phyloP scores from a whole-genome alignment of 2,888 invertebrate species.

The Hoplodrina blanda region DNA sequence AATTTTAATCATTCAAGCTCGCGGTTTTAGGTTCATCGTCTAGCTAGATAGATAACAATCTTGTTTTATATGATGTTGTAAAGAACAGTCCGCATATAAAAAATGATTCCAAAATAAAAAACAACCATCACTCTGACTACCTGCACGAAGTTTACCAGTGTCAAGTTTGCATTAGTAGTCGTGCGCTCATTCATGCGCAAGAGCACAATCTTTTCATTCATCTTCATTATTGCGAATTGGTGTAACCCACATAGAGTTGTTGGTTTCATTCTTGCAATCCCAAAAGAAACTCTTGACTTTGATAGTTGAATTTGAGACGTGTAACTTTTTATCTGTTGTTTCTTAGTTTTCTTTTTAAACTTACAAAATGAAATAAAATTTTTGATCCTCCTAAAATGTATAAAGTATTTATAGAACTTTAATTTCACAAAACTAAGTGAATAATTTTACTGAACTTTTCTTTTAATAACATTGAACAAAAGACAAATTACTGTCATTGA shows the following conservation, averaged over 20 bases:
- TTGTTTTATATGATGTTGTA: not conserved
- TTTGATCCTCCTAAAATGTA: slow-evolving; percentile 1
- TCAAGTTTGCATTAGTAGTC: slow-evolving; percentile 28
- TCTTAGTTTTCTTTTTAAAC: not conserved
- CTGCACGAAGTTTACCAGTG: slow-evolving; percentile 8
- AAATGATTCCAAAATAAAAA: too few relatives aligned
- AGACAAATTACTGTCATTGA: slow-evolving; percentile 44
- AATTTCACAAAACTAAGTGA: not conserved
- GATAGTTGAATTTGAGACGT: not conserved
- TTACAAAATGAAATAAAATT: not conserved
- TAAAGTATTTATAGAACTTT: not conserved
- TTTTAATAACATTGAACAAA: slow-evolving; percentile 2
- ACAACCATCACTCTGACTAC: slow-evolving; percentile 5
- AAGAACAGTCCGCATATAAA: not conserved
- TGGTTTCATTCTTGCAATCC: not conserved
- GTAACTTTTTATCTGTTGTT: not conserved
- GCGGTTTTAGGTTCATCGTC: slow-evolving; percentile 3
- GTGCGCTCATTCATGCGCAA: slow-evolving; percentile 46
- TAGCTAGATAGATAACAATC: not conserved
- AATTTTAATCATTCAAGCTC: slow-evolving; percentile 11
- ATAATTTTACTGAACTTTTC: not conserved
- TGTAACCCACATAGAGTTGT: not conserved
- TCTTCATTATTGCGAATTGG: slow-evolving; percentile 14
- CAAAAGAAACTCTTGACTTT: not conserved
- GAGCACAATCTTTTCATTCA: slow-evolving; percentile 37